phyloP scores from a whole-genome alignment of 2,797 vertebrate species.

The Galaxias olidus region DNA sequence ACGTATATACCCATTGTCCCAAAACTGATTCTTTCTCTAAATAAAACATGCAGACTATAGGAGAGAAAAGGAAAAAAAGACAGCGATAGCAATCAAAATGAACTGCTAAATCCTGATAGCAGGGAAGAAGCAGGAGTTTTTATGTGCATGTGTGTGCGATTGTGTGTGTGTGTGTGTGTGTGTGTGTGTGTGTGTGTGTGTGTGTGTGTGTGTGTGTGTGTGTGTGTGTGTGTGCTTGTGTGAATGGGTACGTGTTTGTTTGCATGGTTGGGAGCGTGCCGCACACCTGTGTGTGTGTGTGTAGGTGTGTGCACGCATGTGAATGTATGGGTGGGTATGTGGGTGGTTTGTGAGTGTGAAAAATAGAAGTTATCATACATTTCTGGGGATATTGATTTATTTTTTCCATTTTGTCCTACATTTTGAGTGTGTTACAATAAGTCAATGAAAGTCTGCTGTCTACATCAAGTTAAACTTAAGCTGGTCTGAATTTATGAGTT shows the following conservation, averaged over 20 bases:
- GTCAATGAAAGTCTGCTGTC: no score
- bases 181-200: constrained; percentile 7
- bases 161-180: no score
- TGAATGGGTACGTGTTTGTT: constrained; percentile 63
- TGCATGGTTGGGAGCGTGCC: constrained; percentile 44
- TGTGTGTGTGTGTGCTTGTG: constrained; percentile 6
- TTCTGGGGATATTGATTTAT: no score
- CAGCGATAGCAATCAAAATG: constrained; percentile 44
- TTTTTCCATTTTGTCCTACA: no score
- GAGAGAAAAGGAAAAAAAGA: constrained; percentile 44
- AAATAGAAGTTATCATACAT: no score
- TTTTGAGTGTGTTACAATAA: no score
- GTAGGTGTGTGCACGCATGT: no score
- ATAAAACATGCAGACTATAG: constrained; percentile 21
- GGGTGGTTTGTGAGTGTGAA: no score
- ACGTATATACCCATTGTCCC: constrained; percentile 34
- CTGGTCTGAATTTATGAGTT: no score
- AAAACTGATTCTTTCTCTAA: constrained; percentile 46
- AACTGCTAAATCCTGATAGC: constrained; percentile 75
- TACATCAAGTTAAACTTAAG: no score
- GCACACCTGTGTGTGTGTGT: no score
- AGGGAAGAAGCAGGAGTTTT: constrained; percentile 59
- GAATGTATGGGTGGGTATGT: no score
- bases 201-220: constrained; percentile 15
- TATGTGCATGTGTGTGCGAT: constrained; percentile 11